Conservation (phyloP, 2,888 invertebrate genomes). For the Nephrotoma flavescens region DNA sequence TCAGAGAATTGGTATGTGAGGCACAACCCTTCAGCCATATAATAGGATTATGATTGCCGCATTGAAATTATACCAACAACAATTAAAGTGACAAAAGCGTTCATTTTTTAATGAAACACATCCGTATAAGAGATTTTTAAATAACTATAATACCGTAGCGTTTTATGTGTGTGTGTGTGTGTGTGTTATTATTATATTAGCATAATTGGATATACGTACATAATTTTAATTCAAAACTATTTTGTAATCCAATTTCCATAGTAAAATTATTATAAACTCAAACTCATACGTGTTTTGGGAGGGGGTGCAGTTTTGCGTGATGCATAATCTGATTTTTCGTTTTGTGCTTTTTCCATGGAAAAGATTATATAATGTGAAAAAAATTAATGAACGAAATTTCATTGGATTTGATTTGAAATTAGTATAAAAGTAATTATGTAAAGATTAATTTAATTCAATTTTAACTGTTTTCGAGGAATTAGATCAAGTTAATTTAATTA, state of each 20-base stretch:
- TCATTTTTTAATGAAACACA: background rate
- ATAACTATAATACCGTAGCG: background rate
- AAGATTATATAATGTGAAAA: background rate
- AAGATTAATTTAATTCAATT: background rate
- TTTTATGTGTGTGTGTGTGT: background rate
- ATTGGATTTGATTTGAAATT: background rate
- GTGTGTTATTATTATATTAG: background rate
- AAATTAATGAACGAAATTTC: background rate
- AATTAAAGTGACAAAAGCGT: background rate
- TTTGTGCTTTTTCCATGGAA: background rate
- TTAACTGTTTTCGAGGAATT: background rate
- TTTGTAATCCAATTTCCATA: background rate
- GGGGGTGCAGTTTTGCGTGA: background rate
- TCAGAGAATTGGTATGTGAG: background rate
- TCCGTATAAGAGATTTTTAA: background rate
- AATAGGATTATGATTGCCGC: background rate
- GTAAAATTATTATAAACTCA: background rate
- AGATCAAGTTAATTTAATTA: background rate
- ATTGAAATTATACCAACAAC: background rate
- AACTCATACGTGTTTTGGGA: background rate
- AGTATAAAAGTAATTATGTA: background rate
- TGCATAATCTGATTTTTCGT: background rate
- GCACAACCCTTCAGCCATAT: background rate
- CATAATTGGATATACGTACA: background rate
- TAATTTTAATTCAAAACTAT: background rate